These are phyloP conservation scores for Euura saliciscinereae DNA, from an alignment of 1,140 invertebrate species.

Conservation along the genomic window DNA sequence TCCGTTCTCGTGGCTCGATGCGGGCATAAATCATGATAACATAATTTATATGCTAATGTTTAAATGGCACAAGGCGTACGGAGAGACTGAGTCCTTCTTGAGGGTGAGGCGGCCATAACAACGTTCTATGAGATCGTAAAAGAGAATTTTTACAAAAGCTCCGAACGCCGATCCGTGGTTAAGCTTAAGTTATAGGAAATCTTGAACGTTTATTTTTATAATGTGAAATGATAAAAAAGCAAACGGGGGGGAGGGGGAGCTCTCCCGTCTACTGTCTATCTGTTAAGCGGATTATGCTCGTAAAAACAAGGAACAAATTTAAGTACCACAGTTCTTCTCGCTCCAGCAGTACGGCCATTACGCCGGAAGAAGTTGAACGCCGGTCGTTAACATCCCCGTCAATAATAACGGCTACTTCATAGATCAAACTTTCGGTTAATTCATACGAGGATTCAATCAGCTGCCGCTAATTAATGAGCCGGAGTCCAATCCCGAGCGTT, in stretches of 20 bases:
- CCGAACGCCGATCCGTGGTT: constrained; percentile 22
- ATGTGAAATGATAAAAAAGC: background rate
- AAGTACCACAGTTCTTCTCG: background rate
- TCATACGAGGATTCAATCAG: constrained; percentile 1
- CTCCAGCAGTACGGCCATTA: background rate
- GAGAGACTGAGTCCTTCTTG: background rate
- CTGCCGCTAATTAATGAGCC: background rate
- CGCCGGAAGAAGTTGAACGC: background rate
- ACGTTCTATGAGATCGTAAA: constrained; percentile 12
- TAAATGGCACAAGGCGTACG: constrained; percentile 23
- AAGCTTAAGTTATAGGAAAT: constrained; percentile 5
- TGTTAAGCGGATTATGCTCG: constrained; percentile 3
- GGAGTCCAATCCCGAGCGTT: background rate
- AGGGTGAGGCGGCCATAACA: background rate
- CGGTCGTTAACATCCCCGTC: background rate
- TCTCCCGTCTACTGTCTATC: constrained; percentile 18
- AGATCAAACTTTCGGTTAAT: background rate
- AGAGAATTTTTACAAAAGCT: background rate
- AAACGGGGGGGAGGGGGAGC: constrained; percentile 22
- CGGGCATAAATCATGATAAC: constrained; percentile 55
- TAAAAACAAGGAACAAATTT: constrained; percentile 5
- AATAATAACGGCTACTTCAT: background rate
- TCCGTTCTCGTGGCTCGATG: background rate
- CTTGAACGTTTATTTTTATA: background rate
- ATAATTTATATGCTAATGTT: constrained; percentile 59